Percentiles rank a stretch among this genome's conserved stretches.
phyloP scores from a whole-genome alignment of 2,888 invertebrate genomes.

The Calliopum simillimum region DNA sequence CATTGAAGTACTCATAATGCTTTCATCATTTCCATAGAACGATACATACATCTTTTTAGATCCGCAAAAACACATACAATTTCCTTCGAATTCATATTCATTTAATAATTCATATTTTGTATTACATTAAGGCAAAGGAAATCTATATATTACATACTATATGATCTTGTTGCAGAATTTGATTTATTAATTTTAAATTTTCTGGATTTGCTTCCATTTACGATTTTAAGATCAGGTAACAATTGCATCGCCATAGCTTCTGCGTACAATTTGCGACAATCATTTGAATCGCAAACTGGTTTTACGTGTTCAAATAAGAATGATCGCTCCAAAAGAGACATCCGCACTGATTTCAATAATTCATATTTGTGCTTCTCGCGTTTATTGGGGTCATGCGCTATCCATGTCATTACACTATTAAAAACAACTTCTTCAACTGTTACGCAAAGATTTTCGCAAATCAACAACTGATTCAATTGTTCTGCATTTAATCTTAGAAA shows the following conservation, averaged over 20 bases:
- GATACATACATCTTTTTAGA: no score
- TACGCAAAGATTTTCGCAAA: conserved; percentile 93
- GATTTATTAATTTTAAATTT: conserved; percentile 85
- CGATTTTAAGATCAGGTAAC: conserved; percentile 84
- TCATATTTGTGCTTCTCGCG: conserved; percentile 78
- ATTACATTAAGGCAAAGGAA: no score
- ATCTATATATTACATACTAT: no score
- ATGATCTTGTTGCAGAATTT: no score
- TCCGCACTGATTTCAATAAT: conserved; percentile 81
- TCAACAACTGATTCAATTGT: conserved; percentile 82
- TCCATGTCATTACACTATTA: conserved; percentile 88
- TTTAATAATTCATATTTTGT: no score
- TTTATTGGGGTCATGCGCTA: conserved; percentile 79
- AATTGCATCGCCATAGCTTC: conserved; percentile 95
- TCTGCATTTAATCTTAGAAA: conserved; percentile 73
- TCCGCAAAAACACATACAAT: no score
- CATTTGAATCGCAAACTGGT: conserved; percentile 73
- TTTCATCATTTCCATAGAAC: no score
- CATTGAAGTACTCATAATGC: no score
- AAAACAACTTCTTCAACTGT: conserved; percentile 91
- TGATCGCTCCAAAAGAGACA: conserved; percentile 88
- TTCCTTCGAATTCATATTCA: no score
- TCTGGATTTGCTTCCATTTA: conserved; percentile 83
- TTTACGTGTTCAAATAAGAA: conserved; percentile 92
- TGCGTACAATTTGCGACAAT: conserved; percentile 89